Conservation (phyloP, 2,888 invertebrate genomes). For the Hyposoter didymator region DNA sequence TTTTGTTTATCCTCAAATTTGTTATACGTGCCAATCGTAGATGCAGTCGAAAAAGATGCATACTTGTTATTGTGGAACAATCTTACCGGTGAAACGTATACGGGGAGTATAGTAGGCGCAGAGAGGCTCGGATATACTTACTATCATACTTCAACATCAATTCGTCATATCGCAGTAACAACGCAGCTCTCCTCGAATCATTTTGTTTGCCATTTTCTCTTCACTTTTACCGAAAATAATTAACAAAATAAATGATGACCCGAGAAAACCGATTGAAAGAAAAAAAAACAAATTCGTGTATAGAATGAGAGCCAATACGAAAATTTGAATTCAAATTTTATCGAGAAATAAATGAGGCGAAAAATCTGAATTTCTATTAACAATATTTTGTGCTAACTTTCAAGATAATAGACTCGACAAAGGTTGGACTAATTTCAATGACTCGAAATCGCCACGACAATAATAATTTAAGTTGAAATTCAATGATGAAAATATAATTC, state of each 20-base stretch:
- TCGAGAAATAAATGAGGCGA: not conserved
- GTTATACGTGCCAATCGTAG: conserved; percentile 67
- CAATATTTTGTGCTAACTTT: not conserved
- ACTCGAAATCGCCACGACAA: not conserved
- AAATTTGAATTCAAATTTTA: not conserved
- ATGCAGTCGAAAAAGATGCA: conserved; percentile 67
- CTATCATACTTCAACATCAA: conserved; percentile 64
- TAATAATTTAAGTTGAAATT: not conserved
- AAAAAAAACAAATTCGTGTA: not conserved
- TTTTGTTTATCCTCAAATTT: conserved; percentile 27
- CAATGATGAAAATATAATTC: not conserved
- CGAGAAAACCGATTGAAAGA: not conserved
- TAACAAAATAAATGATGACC: not conserved
- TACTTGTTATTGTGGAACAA: conserved; percentile 63
- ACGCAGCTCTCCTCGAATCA: not conserved
- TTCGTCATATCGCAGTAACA: conserved; percentile 60
- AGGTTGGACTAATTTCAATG: not conserved
- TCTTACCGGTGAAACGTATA: conserved; percentile 67
- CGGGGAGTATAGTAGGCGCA: conserved; percentile 64
- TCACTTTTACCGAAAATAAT: not conserved
- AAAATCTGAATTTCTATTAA: not conserved
- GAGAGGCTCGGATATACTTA: conserved; percentile 68
- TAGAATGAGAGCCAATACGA: not conserved
- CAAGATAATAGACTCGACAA: not conserved
- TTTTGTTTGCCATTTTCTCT: not conserved